These are phyloP conservation scores for Epiblema foenella DNA, from an alignment of 2,888 invertebrate genomes.

Conservation along the genomic window DNA sequence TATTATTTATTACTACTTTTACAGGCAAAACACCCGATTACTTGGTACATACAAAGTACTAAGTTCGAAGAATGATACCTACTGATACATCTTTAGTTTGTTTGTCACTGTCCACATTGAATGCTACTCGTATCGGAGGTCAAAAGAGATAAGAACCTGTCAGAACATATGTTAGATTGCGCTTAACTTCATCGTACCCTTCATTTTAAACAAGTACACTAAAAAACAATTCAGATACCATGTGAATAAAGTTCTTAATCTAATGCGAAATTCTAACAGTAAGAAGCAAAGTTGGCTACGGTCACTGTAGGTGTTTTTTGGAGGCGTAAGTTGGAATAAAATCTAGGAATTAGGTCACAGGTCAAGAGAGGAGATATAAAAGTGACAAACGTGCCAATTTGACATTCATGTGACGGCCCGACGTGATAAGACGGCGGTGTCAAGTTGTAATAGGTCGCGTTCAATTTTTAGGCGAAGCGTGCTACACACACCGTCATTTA, in stretches of 20 bases:
- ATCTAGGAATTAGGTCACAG: slow-evolving; percentile 33
- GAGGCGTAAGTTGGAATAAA: slow-evolving; percentile 18
- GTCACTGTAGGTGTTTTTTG: not conserved
- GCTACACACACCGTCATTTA: no score
- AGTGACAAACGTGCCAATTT: slow-evolving; percentile 25
- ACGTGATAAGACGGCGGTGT: no score
- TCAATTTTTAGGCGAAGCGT: no score
- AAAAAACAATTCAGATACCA: not conserved
- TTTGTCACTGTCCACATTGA: slow-evolving; percentile 11
- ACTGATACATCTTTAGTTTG: slow-evolving; percentile 1
- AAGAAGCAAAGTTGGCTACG: not conserved
- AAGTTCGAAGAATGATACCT: slow-evolving; percentile 9
- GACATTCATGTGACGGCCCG: no score
- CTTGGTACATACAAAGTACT: not conserved
- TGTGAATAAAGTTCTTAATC: not conserved
- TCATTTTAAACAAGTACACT: not conserved
- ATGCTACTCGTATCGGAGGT: slow-evolving; percentile 22
- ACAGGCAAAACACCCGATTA: no score
- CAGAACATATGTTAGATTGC: slow-evolving; percentile 17
- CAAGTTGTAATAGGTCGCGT: no score
- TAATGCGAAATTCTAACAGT: not conserved
- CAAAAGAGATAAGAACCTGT: slow-evolving; percentile 17
- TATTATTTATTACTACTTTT: no score
- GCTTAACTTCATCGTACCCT: not conserved
- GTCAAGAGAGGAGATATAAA: slow-evolving; percentile 30